Evolutionary conservation across 2,888 invertebrate species (phyloP), one percentile per base, ranked within the genome.

Genomic region (Acleris holmiana): DNA sequence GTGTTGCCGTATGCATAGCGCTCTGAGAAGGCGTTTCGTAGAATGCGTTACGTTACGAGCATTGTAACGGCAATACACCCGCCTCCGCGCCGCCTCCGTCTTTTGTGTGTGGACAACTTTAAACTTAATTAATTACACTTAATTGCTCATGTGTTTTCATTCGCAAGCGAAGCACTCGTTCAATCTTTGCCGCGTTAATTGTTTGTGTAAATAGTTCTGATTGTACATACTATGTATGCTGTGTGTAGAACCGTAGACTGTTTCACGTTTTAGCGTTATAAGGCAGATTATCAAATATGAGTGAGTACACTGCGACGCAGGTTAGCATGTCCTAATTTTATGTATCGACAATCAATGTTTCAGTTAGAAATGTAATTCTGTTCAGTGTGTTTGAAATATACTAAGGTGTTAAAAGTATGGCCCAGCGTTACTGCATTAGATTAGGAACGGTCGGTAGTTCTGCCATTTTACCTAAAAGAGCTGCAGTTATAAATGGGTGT

Each of bases 151-250:
- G 29, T 19, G 10, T 47, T 78, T 79, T 77, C 70, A 71, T 71
- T 70, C 68, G 70, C 73, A 75, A 74, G 76, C 75, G 72, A 75
- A 76, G 75, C 69, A 69, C 75, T 80, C 73, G 75, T 76, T 76
- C 68, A 73, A 78, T 74, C 78, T 84, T 80, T 83, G 84, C 84
- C 83, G 82, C 82, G 75, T 83, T 82, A 79, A 60, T 55, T 85
- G 83, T 83, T 83, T 78, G 80, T 91, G 89, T 91, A 89, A 82
- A 91, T 90, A 90, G 79, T 82, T 82, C 83, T 75, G 76, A 83
- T 77, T 91, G 91, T 91, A 91, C 89, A 91, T 91, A 91, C 89
- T 87, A 80, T 89, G 89, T 90, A 90, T 90, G 90, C 84, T 82
- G 85, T 85, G 85, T 85, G 85, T 90, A 88, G 86, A 76, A 80